A percentile compares a stretch with the other conserved stretches of the same genome.
phyloP scores from a whole-genome alignment of 92 coral and sea anemone genomes.

The Zoanthus gigantus region DNA sequence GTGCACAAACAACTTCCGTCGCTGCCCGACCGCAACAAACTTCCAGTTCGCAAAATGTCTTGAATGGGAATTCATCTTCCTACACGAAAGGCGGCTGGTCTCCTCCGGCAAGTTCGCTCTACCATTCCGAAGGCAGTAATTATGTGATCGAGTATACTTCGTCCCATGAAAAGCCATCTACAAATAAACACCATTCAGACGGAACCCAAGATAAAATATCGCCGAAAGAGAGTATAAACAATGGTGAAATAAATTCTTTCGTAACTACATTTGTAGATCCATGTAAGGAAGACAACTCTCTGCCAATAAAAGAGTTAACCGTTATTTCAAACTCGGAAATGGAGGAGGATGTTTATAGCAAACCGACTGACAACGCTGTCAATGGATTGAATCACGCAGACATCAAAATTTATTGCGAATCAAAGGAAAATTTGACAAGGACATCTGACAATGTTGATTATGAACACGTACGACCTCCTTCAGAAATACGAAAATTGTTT shows the following conservation, averaged over 20 bases:
- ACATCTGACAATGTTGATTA: conserved; percentile 57
- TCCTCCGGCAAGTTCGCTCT: conserved; percentile 12
- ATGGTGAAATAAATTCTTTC: conserved; percentile 36
- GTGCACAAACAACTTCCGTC: conserved; percentile 50
- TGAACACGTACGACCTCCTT: conserved; percentile 73
- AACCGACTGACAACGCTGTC: conserved; percentile 22
- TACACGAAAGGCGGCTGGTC: neutral
- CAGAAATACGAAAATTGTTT: conserved; percentile 71
- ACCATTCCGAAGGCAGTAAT: conserved; percentile 2
- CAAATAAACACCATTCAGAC: neutral
- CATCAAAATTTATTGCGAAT: conserved; percentile 13
- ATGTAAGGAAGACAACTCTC: neutral
- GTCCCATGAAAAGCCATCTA: neutral
- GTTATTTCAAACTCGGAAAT: neutral
- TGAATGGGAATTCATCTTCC: neutral
- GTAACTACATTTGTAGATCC: conserved; percentile 15
- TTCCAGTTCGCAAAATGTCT: conserved; percentile 23
- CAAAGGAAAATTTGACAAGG: neutral
- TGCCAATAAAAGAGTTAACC: neutral
- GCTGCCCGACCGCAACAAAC: conserved; percentile 45
- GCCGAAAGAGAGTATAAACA: conserved; percentile 26
- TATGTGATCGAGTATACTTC: conserved; percentile 38
- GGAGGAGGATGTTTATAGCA: conserved; percentile 2
- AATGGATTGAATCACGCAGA: conserved; percentile 32
- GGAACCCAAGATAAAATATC: conserved; percentile 8